phyloP scores from a whole-genome alignment of 2,113 vertebrate species.

The Emydocephalus ijimae region DNA sequence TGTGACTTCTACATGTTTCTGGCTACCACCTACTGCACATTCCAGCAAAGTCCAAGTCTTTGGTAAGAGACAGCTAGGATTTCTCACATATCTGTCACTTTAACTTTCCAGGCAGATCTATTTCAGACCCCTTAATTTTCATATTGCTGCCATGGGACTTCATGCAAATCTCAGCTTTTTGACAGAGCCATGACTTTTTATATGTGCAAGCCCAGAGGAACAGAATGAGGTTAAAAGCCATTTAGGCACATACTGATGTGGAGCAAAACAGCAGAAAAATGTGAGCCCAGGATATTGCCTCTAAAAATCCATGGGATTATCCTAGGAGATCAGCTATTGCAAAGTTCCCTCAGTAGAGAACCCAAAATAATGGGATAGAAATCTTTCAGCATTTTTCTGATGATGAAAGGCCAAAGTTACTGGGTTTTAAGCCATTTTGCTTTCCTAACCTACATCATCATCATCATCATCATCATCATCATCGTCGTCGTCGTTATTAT shows the following conservation, averaged over 20 bases:
- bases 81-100: not conserved
- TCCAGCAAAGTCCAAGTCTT: not conserved
- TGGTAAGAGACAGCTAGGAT: not conserved
- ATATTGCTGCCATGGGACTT: not conserved
- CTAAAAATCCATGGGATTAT: not conserved
- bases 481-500: too few relatives aligned
- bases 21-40: not conserved
- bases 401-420: not conserved
- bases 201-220: not conserved
- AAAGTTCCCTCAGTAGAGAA: not conserved
- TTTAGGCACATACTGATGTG: not conserved
- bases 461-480: too few relatives aligned
- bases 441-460: not conserved
- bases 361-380: not conserved
- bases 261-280: not conserved
- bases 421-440: not conserved
- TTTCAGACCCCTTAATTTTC: not conserved
- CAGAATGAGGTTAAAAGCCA: not conserved
- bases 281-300: not conserved
- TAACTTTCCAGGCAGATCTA: not conserved
- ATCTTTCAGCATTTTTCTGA: not conserved
- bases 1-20: not conserved
- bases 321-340: not conserved
- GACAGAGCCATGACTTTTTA: not conserved
- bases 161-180: not conserved